These are phyloP conservation scores for Petrocephalus schoutedeni DNA, from an alignment of 2,797 vertebrate genomes.

Conservation along the genomic window DNA sequence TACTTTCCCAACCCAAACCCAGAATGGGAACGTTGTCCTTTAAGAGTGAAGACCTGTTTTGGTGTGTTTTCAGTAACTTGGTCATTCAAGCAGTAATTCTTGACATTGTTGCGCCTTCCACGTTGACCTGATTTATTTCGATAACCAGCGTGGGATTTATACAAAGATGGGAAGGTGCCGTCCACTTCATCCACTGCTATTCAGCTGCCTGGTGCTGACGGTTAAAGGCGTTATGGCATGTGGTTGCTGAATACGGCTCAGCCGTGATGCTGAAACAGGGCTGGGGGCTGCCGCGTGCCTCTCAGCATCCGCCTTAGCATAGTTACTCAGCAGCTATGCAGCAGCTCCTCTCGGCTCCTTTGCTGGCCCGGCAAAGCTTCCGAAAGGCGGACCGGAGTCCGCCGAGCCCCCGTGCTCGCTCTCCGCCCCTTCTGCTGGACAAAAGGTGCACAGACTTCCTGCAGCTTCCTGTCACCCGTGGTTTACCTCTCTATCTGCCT, in stretches of 20 bases:
- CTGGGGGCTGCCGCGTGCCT: not conserved
- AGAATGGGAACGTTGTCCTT: not conserved
- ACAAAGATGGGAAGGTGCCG: not conserved
- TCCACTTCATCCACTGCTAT: not conserved
- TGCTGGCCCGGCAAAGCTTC: not conserved
- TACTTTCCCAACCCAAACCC: not conserved
- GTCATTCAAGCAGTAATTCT: not conserved
- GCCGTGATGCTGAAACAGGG: not conserved
- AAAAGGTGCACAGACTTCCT: not conserved
- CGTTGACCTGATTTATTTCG: not conserved
- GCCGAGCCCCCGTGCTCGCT: not conserved
- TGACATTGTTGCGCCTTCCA: not conserved
- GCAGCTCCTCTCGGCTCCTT: not conserved
- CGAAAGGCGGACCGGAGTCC: not conserved
- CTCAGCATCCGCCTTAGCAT: not conserved
- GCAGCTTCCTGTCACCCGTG: not conserved
- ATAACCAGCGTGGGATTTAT: not conserved
- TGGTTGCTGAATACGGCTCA: not conserved
- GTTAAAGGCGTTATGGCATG: not conserved
- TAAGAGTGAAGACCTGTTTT: not conserved
- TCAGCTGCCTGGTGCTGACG: not conserved
- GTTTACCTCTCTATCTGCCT: conserved; percentile 7
- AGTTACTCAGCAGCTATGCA: not conserved
- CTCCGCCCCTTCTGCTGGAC: not conserved
- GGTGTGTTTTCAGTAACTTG: not conserved